Conservation (phyloP, 2,888 invertebrate species). For the Sepiola atlantica region DNA sequence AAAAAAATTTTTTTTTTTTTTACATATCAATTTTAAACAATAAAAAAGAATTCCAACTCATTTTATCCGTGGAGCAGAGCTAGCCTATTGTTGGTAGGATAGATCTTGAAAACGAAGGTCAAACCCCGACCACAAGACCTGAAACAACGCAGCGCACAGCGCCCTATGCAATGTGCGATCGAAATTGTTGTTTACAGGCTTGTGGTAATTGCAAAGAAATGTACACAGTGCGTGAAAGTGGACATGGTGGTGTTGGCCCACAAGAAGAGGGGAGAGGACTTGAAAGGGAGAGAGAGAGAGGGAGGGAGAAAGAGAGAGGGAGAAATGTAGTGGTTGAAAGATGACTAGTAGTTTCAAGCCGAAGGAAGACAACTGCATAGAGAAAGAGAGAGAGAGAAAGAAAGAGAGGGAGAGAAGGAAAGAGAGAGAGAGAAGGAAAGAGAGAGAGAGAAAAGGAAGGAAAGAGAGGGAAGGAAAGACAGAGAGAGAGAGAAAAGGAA, state of each 20-base stretch:
- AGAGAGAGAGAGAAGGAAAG: too few species aligned
- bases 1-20: neutral
- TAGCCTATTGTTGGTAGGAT: neutral
- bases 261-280: neutral
- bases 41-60: conserved; percentile 41
- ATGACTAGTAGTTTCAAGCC: too few species aligned
- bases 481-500: too few species aligned
- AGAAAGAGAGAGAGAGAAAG: too few species aligned
- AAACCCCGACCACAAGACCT: conserved; percentile 40
- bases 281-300: neutral
- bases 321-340: too few species aligned
- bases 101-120: neutral
- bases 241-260: neutral
- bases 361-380: too few species aligned
- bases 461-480: too few species aligned
- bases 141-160: neutral
- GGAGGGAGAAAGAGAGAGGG: neutral
- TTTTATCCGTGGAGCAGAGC: neutral
- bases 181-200: conserved; percentile 45
- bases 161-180: neutral
- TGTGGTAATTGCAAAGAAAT: conserved; percentile 39
- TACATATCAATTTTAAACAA: neutral
- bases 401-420: too few species aligned
- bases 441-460: too few species aligned
- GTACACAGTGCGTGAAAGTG: neutral